These are phyloP conservation scores for Cylas formicarius DNA, from an alignment of 1,140 invertebrate species.

Conservation along the genomic window DNA sequence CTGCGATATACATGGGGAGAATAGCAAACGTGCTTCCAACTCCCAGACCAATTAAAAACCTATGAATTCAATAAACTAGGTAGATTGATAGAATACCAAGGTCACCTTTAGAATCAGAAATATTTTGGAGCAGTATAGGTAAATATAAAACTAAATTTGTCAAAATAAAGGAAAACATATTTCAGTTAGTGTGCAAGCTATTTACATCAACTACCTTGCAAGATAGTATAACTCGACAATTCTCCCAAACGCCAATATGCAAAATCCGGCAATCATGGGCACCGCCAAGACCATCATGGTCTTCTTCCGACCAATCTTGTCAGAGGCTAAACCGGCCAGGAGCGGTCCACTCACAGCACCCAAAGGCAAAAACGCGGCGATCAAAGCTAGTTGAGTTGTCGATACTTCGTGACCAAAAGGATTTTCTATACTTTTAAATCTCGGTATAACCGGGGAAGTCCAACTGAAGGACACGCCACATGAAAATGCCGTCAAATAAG, in stretches of 20 bases:
- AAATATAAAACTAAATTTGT: too few relatives aligned
- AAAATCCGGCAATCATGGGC: slow-evolving; percentile 19
- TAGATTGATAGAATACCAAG: too few relatives aligned
- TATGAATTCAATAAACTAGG: too few relatives aligned
- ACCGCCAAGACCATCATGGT: slow-evolving; percentile 42
- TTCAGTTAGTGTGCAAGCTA: too few relatives aligned
- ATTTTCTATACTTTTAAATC: slow-evolving; percentile 42
- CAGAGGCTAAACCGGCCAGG: slow-evolving; percentile 17
- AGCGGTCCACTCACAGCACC: slow-evolving; percentile 54
- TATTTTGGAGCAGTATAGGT: too few relatives aligned
- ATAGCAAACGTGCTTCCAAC: slow-evolving; percentile 45
- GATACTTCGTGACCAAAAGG: slow-evolving; percentile 39
- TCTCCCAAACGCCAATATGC: slow-evolving; percentile 14
- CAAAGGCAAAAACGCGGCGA: slow-evolving; percentile 69
- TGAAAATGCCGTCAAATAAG: slow-evolving; percentile 55
- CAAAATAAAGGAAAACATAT: too few relatives aligned
- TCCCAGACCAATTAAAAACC: slow-evolving; percentile 42
- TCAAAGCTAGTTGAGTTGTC: slow-evolving; percentile 61
- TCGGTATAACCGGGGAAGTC: slow-evolving; percentile 61
- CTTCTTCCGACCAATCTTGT: background rate
- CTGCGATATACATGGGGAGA: slow-evolving; percentile 46
- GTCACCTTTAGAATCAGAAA: too few relatives aligned
- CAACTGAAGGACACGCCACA: slow-evolving; percentile 61
- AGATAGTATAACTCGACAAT: slow-evolving; percentile 18
- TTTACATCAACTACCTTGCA: slow-evolving; percentile 16